phyloP scores from a whole-genome alignment of 1,140 invertebrate genomes.

The Metopolophium dirhodum region DNA sequence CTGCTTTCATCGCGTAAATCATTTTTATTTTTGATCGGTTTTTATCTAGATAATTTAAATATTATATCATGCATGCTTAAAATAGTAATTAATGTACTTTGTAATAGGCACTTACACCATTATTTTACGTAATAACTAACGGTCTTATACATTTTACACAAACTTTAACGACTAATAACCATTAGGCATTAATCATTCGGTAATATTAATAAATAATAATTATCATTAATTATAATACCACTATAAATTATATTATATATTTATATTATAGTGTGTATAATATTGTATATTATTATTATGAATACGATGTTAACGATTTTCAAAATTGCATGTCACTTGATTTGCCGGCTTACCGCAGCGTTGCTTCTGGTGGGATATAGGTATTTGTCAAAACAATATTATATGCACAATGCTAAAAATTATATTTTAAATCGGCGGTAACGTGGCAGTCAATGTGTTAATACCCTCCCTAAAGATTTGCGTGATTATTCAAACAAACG shows the following conservation, averaged over 20 bases:
- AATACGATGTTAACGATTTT: neutral
- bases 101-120: neutral
- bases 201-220: conserved; percentile 3
- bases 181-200: neutral
- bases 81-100: neutral
- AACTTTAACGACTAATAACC: neutral
- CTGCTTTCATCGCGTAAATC: neutral
- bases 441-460: no score
- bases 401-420: no score
- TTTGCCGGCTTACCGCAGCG: neutral
- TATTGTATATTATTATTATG: neutral
- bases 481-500: no score
- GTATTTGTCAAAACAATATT: neutral
- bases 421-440: no score
- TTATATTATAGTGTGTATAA: neutral
- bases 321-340: neutral
- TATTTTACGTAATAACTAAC: neutral
- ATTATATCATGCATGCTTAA: neutral
- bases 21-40: neutral
- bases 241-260: neutral
- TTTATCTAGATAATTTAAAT: conserved; percentile 7
- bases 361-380: neutral
- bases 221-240: neutral
- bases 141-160: neutral
- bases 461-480: no score